Evolutionary conservation across 2,113 vertebrate species (phyloP).

Genomic region (Eonycteris spelaea): DNA sequence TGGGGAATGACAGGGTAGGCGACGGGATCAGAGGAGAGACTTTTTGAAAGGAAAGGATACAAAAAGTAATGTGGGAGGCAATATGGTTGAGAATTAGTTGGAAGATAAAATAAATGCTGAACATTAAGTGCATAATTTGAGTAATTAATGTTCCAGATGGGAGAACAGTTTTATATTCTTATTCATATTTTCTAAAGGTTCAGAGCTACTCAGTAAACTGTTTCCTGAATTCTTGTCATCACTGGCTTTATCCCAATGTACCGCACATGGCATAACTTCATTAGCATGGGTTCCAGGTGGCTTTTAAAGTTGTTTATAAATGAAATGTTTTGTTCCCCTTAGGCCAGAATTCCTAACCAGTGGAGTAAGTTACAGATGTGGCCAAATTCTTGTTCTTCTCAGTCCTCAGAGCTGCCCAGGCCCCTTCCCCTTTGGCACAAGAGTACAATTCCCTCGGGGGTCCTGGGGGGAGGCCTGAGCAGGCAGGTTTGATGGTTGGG

Average conservation of each 20-base stretch:
- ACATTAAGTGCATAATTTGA: constrained; percentile 63
- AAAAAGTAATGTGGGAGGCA: neutral
- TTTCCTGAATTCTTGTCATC: constrained; percentile 46
- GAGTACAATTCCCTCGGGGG: rapidly evolving
- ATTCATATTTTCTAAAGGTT: constrained; percentile 70
- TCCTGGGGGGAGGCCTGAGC: neutral
- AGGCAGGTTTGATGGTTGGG: neutral
- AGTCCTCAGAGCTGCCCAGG: rapidly evolving
- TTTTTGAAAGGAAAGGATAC: neutral
- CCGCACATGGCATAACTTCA: neutral
- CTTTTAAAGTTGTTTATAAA: neutral
- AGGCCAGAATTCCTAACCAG: neutral
- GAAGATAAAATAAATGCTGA: constrained; percentile 66
- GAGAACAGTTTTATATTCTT: constrained; percentile 67
- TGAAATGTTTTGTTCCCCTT: neutral
- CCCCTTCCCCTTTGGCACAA: neutral
- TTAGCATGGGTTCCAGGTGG: constrained; percentile 2
- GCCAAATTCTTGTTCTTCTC: neutral
- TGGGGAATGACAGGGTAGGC: neutral
- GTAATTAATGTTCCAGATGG: constrained; percentile 77
- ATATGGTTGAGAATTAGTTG: constrained; percentile 38
- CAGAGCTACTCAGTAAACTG: constrained; percentile 40
- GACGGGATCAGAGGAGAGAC: neutral
- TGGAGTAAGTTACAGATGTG: neutral
- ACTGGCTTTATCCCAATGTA: constrained; percentile 25